Percentiles rank a stretch among this genome's conserved stretches.
Conservation (phyloP, 2,113 vertebrate species). For the Protobothrops mucrosquamatus region DNA sequence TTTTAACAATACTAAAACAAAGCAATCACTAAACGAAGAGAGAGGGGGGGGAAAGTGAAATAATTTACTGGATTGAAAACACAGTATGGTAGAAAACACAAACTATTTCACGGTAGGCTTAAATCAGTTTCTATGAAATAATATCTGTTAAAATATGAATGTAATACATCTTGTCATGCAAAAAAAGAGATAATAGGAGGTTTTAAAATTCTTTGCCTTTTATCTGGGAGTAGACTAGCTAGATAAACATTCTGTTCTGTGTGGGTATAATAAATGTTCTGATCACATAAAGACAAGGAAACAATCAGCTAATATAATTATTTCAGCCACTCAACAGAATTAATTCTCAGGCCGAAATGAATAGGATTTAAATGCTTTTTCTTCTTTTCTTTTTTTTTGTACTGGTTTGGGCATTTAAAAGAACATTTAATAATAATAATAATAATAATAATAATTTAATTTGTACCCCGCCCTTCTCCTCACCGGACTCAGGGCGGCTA, state of each 20-base stretch:
- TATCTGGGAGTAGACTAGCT: conserved; percentile 12
- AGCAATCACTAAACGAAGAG: not conserved
- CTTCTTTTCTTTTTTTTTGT: not conserved
- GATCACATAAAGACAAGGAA: not conserved
- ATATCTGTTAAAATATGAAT: conserved; percentile 24
- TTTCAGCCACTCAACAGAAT: not conserved
- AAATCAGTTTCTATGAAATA: conserved; percentile 55
- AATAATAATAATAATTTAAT: no score
- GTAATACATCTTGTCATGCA: conserved; percentile 16
- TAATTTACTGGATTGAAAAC: conserved; percentile 11
- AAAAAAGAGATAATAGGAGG: not conserved
- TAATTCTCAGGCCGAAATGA: not conserved
- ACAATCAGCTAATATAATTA: not conserved
- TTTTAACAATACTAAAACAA: conserved; percentile 2
- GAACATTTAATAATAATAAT: no score
- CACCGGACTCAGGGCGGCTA: no score
- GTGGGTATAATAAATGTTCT: not conserved
- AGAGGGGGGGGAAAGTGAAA: not conserved
- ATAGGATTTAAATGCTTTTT: not conserved
- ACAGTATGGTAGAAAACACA: conserved; percentile 24
- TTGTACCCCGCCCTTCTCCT: no score
- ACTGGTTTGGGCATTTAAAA: not conserved
- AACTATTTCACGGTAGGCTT: conserved; percentile 53
- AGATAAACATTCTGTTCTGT: conserved; percentile 29
- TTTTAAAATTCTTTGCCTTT: conserved; percentile 29